Conservation (phyloP, 2,888 invertebrate genomes). For the Noctua comes region DNA sequence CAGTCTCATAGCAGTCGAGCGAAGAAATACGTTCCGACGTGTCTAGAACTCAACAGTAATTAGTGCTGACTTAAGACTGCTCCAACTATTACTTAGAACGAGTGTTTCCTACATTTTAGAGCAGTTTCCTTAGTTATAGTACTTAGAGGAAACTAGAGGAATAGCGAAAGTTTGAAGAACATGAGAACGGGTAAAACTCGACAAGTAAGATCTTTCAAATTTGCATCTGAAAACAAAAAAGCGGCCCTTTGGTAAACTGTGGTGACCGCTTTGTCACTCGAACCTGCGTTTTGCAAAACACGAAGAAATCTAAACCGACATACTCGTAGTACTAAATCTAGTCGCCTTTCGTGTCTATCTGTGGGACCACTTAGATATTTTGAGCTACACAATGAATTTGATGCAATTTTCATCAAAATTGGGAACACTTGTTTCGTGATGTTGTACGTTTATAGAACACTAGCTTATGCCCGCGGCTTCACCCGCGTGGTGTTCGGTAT, state of each 20-base stretch:
- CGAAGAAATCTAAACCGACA: neutral
- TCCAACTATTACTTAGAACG: constrained; percentile 4
- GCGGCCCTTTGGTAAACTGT: neutral
- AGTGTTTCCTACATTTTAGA: neutral
- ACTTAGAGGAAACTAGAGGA: neutral
- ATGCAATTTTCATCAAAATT: too few relatives aligned
- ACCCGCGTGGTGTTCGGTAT: too few relatives aligned
- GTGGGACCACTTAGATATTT: neutral
- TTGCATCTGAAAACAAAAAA: neutral
- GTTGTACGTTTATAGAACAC: too few relatives aligned
- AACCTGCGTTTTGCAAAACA: neutral
- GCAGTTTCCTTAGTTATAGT: neutral
- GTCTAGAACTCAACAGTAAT: constrained; percentile 16
- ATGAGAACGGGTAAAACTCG: neutral
- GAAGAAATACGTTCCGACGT: constrained; percentile 23
- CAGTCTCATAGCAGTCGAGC: constrained; percentile 1
- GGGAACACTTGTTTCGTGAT: too few relatives aligned
- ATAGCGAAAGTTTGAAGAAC: neutral
- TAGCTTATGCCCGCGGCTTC: too few relatives aligned
- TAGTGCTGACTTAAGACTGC: neutral
- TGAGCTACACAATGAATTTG: neutral
- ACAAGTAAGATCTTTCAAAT: neutral
- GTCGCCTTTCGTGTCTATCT: neutral
- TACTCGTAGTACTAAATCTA: neutral
- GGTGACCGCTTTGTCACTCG: neutral